These are phyloP conservation scores for Netelia fuscicornis DNA, from an alignment of 2,888 invertebrate genomes.

Conservation along the genomic window DNA sequence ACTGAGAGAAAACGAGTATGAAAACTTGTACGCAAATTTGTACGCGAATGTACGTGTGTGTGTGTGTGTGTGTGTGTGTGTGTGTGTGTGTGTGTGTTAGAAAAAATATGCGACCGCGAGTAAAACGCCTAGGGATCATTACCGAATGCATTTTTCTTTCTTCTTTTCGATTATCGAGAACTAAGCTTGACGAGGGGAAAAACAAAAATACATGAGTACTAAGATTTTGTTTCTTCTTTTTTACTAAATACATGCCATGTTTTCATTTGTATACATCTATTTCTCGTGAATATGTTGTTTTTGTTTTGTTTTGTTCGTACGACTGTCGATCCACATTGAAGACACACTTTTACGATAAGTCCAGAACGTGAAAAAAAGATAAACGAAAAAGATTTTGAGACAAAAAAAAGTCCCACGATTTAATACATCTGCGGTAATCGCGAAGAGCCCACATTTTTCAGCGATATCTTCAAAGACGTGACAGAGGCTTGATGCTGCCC, in stretches of 20 bases:
- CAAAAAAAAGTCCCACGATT: neutral
- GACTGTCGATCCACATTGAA: neutral
- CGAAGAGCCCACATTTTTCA: neutral
- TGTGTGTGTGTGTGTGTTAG: constrained; percentile 2
- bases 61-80: constrained; percentile 4
- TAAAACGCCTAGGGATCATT: constrained; percentile 44
- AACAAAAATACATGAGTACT: constrained; percentile 58
- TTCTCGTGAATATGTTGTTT: constrained; percentile 6
- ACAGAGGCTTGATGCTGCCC: neutral
- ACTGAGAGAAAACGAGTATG: constrained; percentile 22
- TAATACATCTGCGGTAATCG: neutral
- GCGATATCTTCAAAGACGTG: neutral
- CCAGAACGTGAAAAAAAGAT: neutral
- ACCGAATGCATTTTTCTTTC: constrained; percentile 57
- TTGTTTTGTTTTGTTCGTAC: neutral
- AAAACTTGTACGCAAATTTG: neutral
- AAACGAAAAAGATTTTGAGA: neutral
- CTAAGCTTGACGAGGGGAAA: constrained; percentile 53
- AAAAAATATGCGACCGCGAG: constrained; percentile 23
- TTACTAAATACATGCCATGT: constrained; percentile 60
- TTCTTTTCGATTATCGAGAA: constrained; percentile 55
- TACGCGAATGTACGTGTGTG: constrained; percentile 5
- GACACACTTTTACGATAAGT: too few species aligned
- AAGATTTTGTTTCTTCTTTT: constrained; percentile 51
- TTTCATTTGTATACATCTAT: constrained; percentile 32